Conservation (phyloP, 1,140 invertebrate species). For the Diorhabda elongata region DNA sequence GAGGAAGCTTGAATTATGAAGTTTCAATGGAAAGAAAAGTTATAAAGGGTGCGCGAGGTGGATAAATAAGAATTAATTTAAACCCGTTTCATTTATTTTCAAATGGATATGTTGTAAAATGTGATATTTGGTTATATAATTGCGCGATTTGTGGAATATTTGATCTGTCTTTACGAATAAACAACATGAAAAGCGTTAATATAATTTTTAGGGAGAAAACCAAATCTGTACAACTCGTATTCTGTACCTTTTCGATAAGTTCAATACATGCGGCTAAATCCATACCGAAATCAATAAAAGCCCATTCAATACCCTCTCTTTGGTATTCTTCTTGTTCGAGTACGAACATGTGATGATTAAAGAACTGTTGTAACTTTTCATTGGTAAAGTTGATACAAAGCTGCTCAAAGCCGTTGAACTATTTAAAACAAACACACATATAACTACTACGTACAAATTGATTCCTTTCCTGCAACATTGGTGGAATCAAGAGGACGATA, state of each 20-base stretch:
- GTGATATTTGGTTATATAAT: too few relatives aligned
- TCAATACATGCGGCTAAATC: slow-evolving; percentile 96
- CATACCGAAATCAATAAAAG: slow-evolving; percentile 98
- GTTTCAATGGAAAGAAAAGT: too few relatives aligned
- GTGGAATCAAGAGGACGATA: slow-evolving; percentile 20
- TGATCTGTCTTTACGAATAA: background rate
- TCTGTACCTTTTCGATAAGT: slow-evolving; percentile 90
- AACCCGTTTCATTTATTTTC: too few relatives aligned
- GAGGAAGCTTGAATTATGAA: too few relatives aligned
- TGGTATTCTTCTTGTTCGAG: slow-evolving; percentile 97
- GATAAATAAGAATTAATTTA: too few relatives aligned
- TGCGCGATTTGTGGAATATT: too few relatives aligned
- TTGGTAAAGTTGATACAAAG: slow-evolving; percentile 99
- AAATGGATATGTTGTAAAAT: too few relatives aligned
- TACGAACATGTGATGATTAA: slow-evolving; percentile 99
- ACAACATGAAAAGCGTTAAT: background rate
- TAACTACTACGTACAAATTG: slow-evolving; percentile 17
- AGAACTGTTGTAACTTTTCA: slow-evolving; percentile 96
- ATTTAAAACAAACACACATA: slow-evolving; percentile 37
- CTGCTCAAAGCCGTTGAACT: slow-evolving; percentile 98
- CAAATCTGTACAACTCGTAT: background rate
- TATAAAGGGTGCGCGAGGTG: too few relatives aligned
- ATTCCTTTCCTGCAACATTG: slow-evolving; percentile 21
- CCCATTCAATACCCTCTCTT: slow-evolving; percentile 90
- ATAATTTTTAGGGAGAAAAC: background rate